phyloP scores from a whole-genome alignment of 2,888 invertebrate genomes.

The Melinaea menophilus region DNA sequence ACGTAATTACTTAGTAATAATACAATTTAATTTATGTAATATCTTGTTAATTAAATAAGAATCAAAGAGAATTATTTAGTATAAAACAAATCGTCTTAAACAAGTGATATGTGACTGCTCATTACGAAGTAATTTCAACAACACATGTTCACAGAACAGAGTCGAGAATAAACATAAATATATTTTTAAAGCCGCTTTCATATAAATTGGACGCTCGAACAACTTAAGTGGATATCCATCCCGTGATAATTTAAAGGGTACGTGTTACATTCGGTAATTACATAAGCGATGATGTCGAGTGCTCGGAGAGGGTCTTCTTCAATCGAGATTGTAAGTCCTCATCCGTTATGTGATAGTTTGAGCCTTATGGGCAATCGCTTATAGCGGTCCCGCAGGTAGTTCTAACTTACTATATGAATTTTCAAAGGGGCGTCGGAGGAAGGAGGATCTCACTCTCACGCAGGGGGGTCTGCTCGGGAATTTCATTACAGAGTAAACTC shows the following conservation, averaged over 20 bases:
- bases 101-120: no score
- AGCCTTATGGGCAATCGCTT: constrained; percentile 31
- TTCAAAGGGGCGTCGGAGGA: constrained; percentile 20
- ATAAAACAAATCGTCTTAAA: no score
- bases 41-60: no score
- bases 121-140: background rate
- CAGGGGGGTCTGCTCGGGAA: constrained; percentile 39
- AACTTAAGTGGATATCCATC: constrained; percentile 1
- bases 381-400: constrained; percentile 30
- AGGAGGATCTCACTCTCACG: constrained; percentile 14
- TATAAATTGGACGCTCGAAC: constrained; percentile 1
- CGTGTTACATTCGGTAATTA: constrained; percentile 16
- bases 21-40: no score
- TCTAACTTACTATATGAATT: constrained; percentile 27
- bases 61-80: no score
- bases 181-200: constrained; percentile 1
- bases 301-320: constrained; percentile 9
- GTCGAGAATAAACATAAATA: background rate
- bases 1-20: no score
- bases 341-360: constrained; percentile 23
- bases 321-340: constrained; percentile 23
- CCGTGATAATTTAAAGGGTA: constrained; percentile 11
- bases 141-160: background rate
- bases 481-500: constrained; percentile 54
- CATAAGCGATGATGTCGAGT: constrained; percentile 13